phyloP scores from a whole-genome alignment of 2,113 vertebrate species.

The human (Homo sapiens) region GRCh38 chr5:93235501-93236000 shows the following conservation, averaged over 20 bases:
- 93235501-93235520: not conserved
- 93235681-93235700: too few species aligned
- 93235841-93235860: not conserved
- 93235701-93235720: too few species aligned
- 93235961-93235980: not conserved
- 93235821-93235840: not conserved
- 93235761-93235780: not conserved
- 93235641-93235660: not conserved
- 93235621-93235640: not conserved
- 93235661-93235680: accelerated
- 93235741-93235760: not conserved
- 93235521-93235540: not conserved
- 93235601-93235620: not conserved
- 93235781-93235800: not conserved
- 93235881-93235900: not conserved
- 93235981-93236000: not conserved
- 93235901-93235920: not conserved
- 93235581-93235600: not conserved
- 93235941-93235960: not conserved
- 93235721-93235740: too few species aligned
- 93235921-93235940: not conserved
- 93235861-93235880: not conserved
- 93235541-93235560: not conserved
- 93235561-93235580: not conserved
- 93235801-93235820: not conserved